These are phyloP conservation scores for Orchesella flavescens DNA, from an alignment of 2,888 invertebrate genomes.

Conservation along the genomic window DNA sequence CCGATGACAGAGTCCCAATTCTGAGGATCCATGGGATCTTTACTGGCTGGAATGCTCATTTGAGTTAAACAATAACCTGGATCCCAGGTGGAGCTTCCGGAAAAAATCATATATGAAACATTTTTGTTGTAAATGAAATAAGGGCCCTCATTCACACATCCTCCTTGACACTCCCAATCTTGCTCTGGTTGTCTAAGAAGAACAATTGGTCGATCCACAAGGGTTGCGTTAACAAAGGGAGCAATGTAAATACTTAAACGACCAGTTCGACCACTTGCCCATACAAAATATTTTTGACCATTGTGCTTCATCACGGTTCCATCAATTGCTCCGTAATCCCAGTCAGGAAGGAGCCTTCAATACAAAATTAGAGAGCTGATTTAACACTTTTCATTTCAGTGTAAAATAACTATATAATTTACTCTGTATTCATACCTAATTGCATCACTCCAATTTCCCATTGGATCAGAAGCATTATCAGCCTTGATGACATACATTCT, in stretches of 20 bases:
- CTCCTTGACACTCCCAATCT: conserved; percentile 59
- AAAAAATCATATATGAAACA: conserved; percentile 60
- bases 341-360: conserved; percentile 56
- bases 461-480: conserved; percentile 56
- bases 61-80: conserved; percentile 58
- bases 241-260: conserved; percentile 54
- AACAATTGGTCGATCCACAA: conserved; percentile 21
- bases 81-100: conserved; percentile 56
- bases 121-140: conserved; percentile 62
- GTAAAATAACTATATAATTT: too few species aligned
- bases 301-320: conserved; percentile 54
- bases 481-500: conserved; percentile 66
- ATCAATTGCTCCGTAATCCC: conserved; percentile 63
- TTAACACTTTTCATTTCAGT: too few species aligned
- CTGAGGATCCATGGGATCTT: conserved; percentile 49
- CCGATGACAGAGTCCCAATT: conserved; percentile 49
- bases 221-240: conserved; percentile 30
- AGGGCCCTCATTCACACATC: conserved; percentile 51
- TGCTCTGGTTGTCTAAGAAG: conserved; percentile 23
- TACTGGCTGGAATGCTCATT: conserved; percentile 50
- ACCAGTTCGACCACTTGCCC: neutral
- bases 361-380: too few species aligned
- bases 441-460: conserved; percentile 53
- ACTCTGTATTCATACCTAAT: too few species aligned
- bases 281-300: conserved; percentile 50